These are phyloP conservation scores for Myotis davidii DNA, from an alignment of 2,113 vertebrate species.

Conservation along the genomic window DNA sequence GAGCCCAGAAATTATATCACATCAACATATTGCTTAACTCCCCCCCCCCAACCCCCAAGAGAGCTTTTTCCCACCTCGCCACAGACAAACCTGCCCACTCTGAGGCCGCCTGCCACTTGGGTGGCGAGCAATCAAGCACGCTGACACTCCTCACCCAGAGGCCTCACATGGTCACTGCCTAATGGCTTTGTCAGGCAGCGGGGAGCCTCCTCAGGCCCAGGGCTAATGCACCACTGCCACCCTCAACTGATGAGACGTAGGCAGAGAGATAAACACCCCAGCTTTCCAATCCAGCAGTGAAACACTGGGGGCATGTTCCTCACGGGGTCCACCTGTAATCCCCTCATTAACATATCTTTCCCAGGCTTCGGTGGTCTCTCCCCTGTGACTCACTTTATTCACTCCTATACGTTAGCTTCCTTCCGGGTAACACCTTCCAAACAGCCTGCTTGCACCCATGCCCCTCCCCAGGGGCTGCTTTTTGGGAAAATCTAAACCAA, in stretches of 20 bases:
- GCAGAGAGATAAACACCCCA: background rate
- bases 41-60: background rate
- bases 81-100: background rate
- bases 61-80: background rate
- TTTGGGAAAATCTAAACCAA: background rate
- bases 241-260: background rate
- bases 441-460: background rate
- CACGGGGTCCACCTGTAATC: background rate
- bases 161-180: background rate
- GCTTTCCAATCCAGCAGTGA: background rate
- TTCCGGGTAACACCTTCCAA: constrained; percentile 38
- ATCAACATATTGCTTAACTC: background rate
- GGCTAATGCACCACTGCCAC: background rate
- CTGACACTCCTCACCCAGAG: background rate
- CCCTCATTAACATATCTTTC: background rate
- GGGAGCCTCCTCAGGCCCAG: background rate
- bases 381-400: background rate
- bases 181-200: background rate
- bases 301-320: background rate
- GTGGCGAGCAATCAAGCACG: background rate
- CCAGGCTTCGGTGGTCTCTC: background rate
- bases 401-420: background rate
- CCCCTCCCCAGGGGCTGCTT: background rate
- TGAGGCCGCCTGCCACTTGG: background rate
- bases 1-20: background rate